Percentiles rank a stretch among this genome's conserved stretches.
Evolutionary conservation across 2,113 vertebrate species (phyloP).

Genomic region (Elaphurus davidianus): DNA sequence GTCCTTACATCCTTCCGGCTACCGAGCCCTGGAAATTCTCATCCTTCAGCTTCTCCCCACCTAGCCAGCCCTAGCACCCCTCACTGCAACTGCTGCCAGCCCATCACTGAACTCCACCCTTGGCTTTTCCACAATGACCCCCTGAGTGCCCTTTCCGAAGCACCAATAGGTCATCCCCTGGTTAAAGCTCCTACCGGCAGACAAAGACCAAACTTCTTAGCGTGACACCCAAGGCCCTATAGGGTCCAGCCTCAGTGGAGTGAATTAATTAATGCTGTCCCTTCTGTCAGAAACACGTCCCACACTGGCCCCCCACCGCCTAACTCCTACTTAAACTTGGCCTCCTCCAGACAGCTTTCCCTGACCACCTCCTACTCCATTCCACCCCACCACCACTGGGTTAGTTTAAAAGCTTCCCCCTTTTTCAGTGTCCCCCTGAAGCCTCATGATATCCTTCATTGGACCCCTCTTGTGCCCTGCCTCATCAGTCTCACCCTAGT

Average conservation of each 20-base stretch:
- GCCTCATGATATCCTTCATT: not conserved
- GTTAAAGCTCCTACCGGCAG: not conserved
- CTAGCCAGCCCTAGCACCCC: fast-evolving
- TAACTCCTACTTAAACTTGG: not conserved
- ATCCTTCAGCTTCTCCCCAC: not conserved
- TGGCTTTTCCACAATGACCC: not conserved
- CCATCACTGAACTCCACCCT: too few species aligned
- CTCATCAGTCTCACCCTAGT: not conserved
- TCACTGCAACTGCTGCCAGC: not conserved
- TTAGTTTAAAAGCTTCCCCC: not conserved
- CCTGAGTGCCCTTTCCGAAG: not conserved
- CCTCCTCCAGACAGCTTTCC: not conserved
- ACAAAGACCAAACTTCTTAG: not conserved
- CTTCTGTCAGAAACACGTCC: not conserved
- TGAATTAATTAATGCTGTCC: not conserved
- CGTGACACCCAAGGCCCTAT: not conserved
- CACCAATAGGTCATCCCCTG: not conserved
- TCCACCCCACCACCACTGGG: too few species aligned
- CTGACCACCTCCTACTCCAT: too few species aligned
- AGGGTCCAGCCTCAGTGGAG: not conserved
- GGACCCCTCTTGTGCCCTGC: not conserved
- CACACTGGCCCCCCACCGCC: too few species aligned
- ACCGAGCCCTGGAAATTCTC: not conserved
- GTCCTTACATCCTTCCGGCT: fast-evolving
- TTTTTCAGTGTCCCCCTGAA: not conserved